A percentile compares a stretch with the other conserved stretches of the same genome.
These are phyloP conservation scores for Gastrophryne carolinensis DNA, from an alignment of 2,797 vertebrate genomes.

Conservation along the genomic window DNA sequence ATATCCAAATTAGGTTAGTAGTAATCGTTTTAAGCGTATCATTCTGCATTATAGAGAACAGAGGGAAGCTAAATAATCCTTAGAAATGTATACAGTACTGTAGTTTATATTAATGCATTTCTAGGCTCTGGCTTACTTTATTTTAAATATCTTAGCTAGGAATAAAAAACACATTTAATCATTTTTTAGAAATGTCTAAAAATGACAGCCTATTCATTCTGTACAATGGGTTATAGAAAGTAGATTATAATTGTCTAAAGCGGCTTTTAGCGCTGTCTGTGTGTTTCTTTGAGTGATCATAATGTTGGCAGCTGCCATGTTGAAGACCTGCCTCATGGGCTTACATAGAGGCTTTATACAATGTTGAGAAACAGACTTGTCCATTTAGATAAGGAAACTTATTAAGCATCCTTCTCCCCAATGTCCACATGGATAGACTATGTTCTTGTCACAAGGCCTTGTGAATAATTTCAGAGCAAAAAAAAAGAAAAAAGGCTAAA, in stretches of 20 bases:
- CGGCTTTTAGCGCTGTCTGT: slow-evolving; percentile 10
- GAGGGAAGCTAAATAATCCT: no score
- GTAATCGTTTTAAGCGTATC: no score
- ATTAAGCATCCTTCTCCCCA: slow-evolving; percentile 31
- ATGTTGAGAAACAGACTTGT: slow-evolving; percentile 23
- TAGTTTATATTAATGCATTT: no score
- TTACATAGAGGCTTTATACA: slow-evolving; percentile 3
- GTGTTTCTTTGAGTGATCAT: slow-evolving; percentile 35
- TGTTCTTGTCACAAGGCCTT: slow-evolving; percentile 17
- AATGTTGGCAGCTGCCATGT: slow-evolving; percentile 36
- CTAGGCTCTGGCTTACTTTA: no score
- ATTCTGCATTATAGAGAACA: no score
- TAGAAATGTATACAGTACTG: no score
- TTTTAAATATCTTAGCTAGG: no score
- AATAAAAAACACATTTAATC: no score
- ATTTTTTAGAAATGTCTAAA: not conserved
- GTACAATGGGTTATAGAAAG: not conserved
- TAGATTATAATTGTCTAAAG: slow-evolving; percentile 6
- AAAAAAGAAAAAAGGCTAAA: not conserved
- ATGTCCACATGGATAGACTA: slow-evolving; percentile 21
- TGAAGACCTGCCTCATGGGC: slow-evolving; percentile 27
- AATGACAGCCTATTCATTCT: not conserved
- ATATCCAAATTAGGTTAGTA: no score
- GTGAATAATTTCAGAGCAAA: not conserved
- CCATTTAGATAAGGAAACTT: slow-evolving; percentile 42